A percentile compares a stretch with the other conserved stretches of the same genome.
Conservation (phyloP, 2,888 invertebrate species). For the Stenchaetothrips biformis region DNA sequence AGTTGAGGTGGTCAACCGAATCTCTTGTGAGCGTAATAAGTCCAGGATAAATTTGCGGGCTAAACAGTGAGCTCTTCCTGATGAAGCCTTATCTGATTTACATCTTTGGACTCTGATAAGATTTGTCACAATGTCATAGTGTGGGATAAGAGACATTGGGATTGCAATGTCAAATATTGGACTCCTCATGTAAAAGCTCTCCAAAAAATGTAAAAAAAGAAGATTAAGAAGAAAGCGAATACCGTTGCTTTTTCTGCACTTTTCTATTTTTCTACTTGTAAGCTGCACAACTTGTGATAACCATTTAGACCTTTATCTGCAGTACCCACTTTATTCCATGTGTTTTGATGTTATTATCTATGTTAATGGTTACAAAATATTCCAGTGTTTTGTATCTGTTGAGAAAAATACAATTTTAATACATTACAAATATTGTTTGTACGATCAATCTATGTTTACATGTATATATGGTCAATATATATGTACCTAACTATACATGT, state of each 20-base stretch:
- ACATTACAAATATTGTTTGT: slow-evolving; percentile 18
- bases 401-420: slow-evolving; percentile 17
- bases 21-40: not conserved
- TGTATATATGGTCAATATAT: slow-evolving; percentile 7
- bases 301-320: slow-evolving; percentile 27
- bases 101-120: too few relatives aligned
- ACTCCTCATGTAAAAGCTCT: not conserved
- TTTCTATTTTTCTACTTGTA: slow-evolving; percentile 35
- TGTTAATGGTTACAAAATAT: slow-evolving; percentile 17
- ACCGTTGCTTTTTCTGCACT: slow-evolving; percentile 31
- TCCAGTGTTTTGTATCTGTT: slow-evolving; percentile 4
- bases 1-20: not conserved
- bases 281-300: slow-evolving; percentile 33
- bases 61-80: not conserved
- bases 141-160: not conserved
- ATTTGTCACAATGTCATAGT: not conserved
- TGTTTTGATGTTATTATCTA: slow-evolving; percentile 24
- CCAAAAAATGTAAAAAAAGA: not conserved
- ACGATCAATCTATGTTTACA: not conserved
- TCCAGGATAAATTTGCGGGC: not conserved
- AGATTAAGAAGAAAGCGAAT: slow-evolving; percentile 13
- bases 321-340: slow-evolving; percentile 21
- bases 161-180: not conserved
- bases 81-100: not conserved
- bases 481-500: not conserved